Evolutionary conservation across 2,888 invertebrate species (phyloP).

Genomic region (Epistrophe grossulariae): DNA sequence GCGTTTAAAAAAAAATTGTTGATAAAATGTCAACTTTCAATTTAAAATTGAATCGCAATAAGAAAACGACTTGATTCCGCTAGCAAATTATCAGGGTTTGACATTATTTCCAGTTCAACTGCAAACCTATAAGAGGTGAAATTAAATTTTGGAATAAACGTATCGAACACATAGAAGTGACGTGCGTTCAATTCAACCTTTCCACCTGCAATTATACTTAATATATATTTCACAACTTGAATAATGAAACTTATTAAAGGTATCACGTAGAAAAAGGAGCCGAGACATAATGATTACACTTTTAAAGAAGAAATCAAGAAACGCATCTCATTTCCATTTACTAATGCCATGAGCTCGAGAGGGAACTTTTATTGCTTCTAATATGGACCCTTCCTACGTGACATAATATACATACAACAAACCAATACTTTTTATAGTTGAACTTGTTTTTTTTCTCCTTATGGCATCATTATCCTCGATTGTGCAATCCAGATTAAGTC

Average conservation of each 20-base stretch:
- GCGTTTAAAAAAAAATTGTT: too few species aligned
- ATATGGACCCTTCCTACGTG: slow-evolving; percentile 42
- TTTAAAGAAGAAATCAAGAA: slow-evolving; percentile 17
- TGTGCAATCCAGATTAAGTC: slow-evolving; percentile 59
- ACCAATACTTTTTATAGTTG: slow-evolving; percentile 29
- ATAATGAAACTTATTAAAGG: neutral
- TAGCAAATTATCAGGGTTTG: too few species aligned
- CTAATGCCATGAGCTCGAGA: neutral
- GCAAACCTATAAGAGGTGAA: too few species aligned
- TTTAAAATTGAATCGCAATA: too few species aligned
- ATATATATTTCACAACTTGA: neutral
- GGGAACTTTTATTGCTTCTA: slow-evolving; percentile 34
- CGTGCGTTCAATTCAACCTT: too few species aligned
- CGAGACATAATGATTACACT: neutral
- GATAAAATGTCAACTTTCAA: too few species aligned
- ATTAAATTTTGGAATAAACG: too few species aligned
- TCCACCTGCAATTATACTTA: neutral
- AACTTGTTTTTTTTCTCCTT: neutral
- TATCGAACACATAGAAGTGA: too few species aligned
- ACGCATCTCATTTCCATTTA: slow-evolving; percentile 48
- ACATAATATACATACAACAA: neutral
- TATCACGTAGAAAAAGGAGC: neutral
- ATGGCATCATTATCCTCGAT: slow-evolving; percentile 32
- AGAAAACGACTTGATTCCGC: too few species aligned
- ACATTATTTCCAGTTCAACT: too few species aligned